Evolutionary conservation across 2,797 vertebrate genomes (phyloP).

Genomic region (Morelia viridis): DNA sequence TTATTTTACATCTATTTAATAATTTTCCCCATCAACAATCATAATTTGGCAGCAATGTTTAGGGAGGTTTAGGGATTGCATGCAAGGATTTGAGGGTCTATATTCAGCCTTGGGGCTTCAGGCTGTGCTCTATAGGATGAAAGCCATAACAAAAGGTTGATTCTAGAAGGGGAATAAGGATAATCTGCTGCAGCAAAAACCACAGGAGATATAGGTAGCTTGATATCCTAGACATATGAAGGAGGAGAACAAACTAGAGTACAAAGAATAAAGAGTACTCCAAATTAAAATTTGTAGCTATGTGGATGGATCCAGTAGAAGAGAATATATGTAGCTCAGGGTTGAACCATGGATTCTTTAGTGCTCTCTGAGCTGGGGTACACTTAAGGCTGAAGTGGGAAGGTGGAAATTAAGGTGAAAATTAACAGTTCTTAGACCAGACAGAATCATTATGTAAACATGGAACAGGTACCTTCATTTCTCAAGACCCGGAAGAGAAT

Average conservation of each 20-base stretch:
- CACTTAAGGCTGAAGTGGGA: neutral
- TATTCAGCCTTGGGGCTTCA: neutral
- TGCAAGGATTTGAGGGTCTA: neutral
- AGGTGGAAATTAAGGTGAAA: neutral
- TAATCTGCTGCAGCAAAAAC: neutral
- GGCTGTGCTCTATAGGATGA: neutral
- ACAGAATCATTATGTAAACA: neutral
- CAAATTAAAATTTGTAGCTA: neutral
- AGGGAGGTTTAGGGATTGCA: neutral
- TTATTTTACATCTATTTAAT: neutral
- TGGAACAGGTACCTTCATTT: neutral
- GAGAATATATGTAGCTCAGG: neutral
- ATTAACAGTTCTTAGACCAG: neutral
- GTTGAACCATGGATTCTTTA: neutral
- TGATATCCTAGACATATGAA: neutral
- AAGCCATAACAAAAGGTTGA: neutral
- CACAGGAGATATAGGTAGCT: neutral
- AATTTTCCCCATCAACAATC: neutral
- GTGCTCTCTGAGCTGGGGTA: neutral
- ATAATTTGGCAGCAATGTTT: neutral
- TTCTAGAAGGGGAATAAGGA: neutral
- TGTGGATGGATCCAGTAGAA: neutral
- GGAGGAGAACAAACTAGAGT: neutral
- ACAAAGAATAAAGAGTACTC: neutral
- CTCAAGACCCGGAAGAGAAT: neutral